Base-by-base conservation (phyloP, 1,140 invertebrate species). In the Lepidostoma basale region DNA sequence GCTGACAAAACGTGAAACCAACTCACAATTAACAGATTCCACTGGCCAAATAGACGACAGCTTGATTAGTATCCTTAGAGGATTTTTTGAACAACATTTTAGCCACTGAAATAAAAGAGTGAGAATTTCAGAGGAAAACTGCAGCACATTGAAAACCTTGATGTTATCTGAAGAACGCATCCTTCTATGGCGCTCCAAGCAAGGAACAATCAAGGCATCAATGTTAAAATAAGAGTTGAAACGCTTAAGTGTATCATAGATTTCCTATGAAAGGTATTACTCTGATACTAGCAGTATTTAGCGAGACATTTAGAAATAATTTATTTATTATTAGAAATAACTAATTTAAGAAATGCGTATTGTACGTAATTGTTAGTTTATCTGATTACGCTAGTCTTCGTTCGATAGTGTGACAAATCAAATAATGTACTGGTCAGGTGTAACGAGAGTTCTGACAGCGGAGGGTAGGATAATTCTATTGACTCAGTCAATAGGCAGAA, bases 221-320 rank as follows among this genome's bases (percentile, higher is more conserved):
- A 66, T 44, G 47, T 49, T 66, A 44, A 23, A 42, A 59, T 60
- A 42, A 54, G 44, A 72, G 54, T 68, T 66, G 58, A 72, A 66
- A 58, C 70, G 70, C 70, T 72, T 72, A 72, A 68, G 36, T 64
- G 67, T 63, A 12, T 60, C 18, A 72, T 68, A 65, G 52, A 49
- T 40, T 56, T 59, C 45, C 62, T 68, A 60, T 60, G 39, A 40
- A 14, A 44, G 39, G 39, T 60, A 60, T 60, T 60, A 56, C 64
- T 72, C 62, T 62, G 58, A 69, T 69, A 72, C 63, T 69, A 72
- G 63, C 54, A 62, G 67, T 72, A 66, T 62, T 67, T 68, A 72
- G 70, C 49, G 66, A 72, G 67, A 68, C 63, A 63, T 62, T 72
- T 72, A 72, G 70, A 68, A 69, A 72, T 69, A 58, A 72, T 65